Base-by-base conservation (phyloP, 2,888 invertebrate genomes). In the Galeruca laticollis region DNA sequence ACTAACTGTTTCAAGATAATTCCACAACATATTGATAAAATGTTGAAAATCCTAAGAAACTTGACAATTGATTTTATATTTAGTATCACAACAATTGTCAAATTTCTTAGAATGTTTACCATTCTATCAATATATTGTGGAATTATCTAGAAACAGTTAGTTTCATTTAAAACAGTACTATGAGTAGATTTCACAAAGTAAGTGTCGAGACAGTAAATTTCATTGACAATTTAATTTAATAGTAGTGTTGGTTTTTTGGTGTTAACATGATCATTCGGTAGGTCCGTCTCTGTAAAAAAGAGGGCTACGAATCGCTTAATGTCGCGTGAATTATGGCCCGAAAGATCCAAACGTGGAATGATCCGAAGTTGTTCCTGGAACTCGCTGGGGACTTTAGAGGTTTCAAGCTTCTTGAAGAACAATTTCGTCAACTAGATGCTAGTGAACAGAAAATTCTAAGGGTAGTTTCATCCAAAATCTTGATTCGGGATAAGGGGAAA, bases 251-350 rank as follows among this genome's bases (percentile, higher is more conserved):
- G 13, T 21, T n/a, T 26, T 18, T 10, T 0, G 0, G 2, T 20
- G n/a, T n/a, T n/a, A n/a, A n/a, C n/a, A n/a, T n/a, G 18, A 10
- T 2, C 15, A 8, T 15, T 21, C 10, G 52, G 52, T 13, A 4
- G 15, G n/a, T 52, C 21, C 52, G 26, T 8, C 26, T 52, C 52
- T 52, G 52, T n/a, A 9, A 20, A 64, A 31, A 15, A 33, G 43
- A 40, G 49, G 40, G 49, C 35, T 54, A 57, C 61, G 52, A 72
- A 72, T 72, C 69, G 72, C 72, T 72, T 72, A 72, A 72, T 72
- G 72, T 72, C 64, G 61, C 65, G 72, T 69, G 65, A 72, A 72
- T 72, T 72, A 72, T 69, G 69, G 52, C 69, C 66, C 59, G 59
- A 66, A 66, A 66, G 66, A 66, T 66, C 51, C 59, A 60, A 66